Base-by-base conservation (phyloP, 2,113 vertebrate genomes). In the Brachyhypopomus gauderio region DNA sequence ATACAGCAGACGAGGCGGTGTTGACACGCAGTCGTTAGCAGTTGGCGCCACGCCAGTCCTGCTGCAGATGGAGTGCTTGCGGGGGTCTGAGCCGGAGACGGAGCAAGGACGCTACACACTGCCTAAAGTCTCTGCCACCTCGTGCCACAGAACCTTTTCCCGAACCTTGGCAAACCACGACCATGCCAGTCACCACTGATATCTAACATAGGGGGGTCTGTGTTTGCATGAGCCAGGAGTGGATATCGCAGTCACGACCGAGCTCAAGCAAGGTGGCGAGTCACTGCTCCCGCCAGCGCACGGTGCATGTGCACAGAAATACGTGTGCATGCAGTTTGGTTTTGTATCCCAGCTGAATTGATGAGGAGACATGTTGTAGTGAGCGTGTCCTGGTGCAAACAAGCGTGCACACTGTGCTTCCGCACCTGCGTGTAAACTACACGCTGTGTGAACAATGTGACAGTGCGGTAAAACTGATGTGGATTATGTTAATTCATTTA, bases 51-150 rank as follows among this genome's bases (percentile, higher is more conserved):
- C 17, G 58, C 17, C 22, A 23, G 19, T n/a, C 78, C 62, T 85
- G 82, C 75, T 87, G 85, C 90, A 92, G 89, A 91, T 92, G 90
- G 89, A 87, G 86, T 59, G 84, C 83, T 83, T 87, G 86, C 72
- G 64, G 78, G 81, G 78, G 83, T 86, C 83, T 73, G 82, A 80
- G 74, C 62, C 45, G 48, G 82, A 38, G 38, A 69, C 3, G 12
- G 70, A 41, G 72, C 67, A 72, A 85, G 80, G 62, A 34, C 76
- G 80, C 55, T 72, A 77, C 85, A 75, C 84, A 86, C 75, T 77
- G 83, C 81, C 87, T 89, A 71, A 67, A 25, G 3, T 52, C 76
- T 82, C 84, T 85, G 80, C 74, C 34, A 84, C 78, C 77, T 72
- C 30, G 60, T 52, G 9, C 83, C 75, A 76, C 83, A 83, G 79